Evolutionary conservation across 2,888 invertebrate genomes (phyloP).

Genomic region (Amblyteles armatorius): DNA sequence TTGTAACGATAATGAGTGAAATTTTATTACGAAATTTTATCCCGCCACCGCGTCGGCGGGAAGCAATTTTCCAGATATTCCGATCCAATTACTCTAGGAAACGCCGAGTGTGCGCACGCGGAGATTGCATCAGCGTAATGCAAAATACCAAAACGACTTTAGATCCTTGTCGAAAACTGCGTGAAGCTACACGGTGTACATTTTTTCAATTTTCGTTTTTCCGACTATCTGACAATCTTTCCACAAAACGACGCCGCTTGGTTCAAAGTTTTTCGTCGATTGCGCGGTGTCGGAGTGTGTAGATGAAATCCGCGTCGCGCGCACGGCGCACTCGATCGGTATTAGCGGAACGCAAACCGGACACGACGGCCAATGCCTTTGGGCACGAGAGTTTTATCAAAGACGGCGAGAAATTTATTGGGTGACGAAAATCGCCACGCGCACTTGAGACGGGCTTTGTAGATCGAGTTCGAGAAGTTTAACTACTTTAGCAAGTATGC

Average conservation of each 20-base stretch:
- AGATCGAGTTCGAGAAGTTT: conserved; percentile 47
- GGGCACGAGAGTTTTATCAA: background rate
- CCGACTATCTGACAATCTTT: background rate
- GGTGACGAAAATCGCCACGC: conserved; percentile 8
- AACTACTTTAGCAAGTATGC: conserved; percentile 53
- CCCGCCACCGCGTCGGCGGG: conserved; percentile 15
- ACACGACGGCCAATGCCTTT: background rate
- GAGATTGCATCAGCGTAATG: conserved; percentile 50
- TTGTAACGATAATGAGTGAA: conserved; percentile 29
- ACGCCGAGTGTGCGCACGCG: conserved; percentile 23
- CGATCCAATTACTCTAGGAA: conserved; percentile 38
- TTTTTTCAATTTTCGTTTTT: background rate
- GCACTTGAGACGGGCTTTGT: background rate
- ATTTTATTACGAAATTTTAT: conserved; percentile 24
- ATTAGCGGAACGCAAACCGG: background rate
- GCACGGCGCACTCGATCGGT: background rate
- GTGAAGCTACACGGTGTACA: background rate
- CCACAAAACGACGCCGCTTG: background rate
- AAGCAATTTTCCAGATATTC: conserved; percentile 48
- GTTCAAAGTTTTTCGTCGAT: background rate
- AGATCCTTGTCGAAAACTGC: conserved; percentile 34
- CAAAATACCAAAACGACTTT: conserved; percentile 38
- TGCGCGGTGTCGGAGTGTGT: background rate
- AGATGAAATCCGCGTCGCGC: background rate
- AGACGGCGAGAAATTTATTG: background rate